Evolutionary conservation across 2,113 vertebrate genomes (phyloP).

Genomic region (Urocitellus parryii): DNA sequence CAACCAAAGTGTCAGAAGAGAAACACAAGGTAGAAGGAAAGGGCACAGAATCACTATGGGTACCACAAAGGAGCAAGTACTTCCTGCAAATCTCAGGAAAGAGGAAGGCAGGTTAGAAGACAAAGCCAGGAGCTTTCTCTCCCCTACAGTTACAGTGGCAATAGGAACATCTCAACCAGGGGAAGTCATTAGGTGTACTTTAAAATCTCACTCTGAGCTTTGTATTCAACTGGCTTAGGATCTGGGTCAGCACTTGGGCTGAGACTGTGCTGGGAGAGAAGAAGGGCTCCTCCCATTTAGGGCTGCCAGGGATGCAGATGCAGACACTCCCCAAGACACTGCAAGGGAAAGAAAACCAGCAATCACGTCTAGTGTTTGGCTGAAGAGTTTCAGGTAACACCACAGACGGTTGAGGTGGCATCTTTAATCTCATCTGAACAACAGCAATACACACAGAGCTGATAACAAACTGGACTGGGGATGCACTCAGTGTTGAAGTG

Average conservation of each 20-base stretch:
- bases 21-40: background rate
- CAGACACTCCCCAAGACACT: background rate
- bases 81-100: background rate
- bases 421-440: background rate
- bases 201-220: background rate
- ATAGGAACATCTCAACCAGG: background rate
- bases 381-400: background rate
- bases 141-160: background rate
- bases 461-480: background rate
- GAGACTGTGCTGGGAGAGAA: background rate
- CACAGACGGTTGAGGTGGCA: background rate
- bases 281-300: too few relatives aligned
- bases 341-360: background rate
- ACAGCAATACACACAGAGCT: background rate
- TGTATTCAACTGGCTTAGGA: background rate
- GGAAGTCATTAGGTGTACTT: background rate
- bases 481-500: too few relatives aligned
- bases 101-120: background rate
- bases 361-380: background rate
- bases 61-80: background rate
- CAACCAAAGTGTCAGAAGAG: background rate
- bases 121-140: too few relatives aligned
- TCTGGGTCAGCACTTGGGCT: background rate
- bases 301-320: background rate
- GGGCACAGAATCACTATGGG: background rate